phyloP scores from a whole-genome alignment of 2,797 vertebrate genomes.

The Eremophila alpestris region DNA sequence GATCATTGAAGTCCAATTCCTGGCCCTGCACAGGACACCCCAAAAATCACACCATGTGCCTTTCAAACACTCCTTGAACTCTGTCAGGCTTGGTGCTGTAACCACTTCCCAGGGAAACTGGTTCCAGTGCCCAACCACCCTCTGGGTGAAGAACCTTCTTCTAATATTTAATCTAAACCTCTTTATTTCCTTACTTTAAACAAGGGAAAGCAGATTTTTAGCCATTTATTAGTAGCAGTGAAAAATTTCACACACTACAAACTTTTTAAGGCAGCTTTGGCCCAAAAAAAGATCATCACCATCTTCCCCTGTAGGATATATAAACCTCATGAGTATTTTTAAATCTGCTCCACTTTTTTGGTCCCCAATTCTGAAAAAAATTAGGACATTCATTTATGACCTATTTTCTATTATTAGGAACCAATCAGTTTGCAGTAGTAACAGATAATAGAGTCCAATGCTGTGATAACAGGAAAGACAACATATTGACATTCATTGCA shows the following conservation, averaged over 20 bases:
- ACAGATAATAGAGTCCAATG: not conserved
- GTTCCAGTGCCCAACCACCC: not conserved
- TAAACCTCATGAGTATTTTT: conserved; percentile 5
- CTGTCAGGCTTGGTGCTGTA: not conserved
- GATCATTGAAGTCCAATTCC: not conserved
- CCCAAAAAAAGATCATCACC: not conserved
- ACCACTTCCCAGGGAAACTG: not conserved
- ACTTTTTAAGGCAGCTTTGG: not conserved
- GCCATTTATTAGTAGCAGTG: not conserved
- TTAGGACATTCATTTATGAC: conserved; percentile 40
- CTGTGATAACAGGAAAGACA: not conserved
- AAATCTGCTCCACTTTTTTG: conserved; percentile 40
- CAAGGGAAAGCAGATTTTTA: not conserved
- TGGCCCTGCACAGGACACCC: not conserved
- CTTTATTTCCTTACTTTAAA: not conserved
- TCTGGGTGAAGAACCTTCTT: not conserved
- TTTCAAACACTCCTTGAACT: not conserved
- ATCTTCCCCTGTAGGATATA: not conserved
- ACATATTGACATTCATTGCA: not conserved
- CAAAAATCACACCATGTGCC: not conserved
- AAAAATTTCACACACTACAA: not conserved
- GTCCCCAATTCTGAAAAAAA: not conserved
- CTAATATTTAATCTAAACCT: not conserved
- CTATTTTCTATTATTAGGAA: conserved; percentile 53
- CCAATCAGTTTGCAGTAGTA: conserved; percentile 14